phyloP scores from a whole-genome alignment of 2,113 vertebrate species.

The Cyphomyrus plagiostoma region DNA sequence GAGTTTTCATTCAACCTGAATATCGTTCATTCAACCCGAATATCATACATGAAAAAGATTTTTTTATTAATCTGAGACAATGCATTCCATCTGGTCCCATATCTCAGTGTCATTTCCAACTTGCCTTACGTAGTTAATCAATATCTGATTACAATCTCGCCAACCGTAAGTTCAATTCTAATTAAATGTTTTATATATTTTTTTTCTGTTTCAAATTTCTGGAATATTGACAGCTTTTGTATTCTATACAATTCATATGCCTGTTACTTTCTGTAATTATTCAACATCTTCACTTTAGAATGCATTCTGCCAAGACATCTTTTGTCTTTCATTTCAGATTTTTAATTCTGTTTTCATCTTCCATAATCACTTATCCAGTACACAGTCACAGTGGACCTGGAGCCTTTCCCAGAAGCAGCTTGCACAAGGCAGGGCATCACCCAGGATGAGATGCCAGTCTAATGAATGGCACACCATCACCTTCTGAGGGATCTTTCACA shows the following conservation, averaged over 20 bases:
- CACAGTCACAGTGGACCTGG: neutral
- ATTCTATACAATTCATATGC: neutral
- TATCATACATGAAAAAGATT: neutral
- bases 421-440: neutral
- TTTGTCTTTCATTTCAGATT: neutral
- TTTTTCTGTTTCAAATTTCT: neutral
- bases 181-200: neutral
- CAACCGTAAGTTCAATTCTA: neutral
- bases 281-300: neutral
- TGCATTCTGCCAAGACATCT: neutral
- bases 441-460: neutral
- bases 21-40: neutral
- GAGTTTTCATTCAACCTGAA: neutral
- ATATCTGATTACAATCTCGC: neutral
- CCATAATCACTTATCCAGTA: neutral
- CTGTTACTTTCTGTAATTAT: neutral
- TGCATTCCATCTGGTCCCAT: neutral
- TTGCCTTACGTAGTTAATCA: neutral
- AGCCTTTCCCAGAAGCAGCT: neutral
- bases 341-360: neutral
- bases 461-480: neutral
- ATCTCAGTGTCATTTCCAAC: neutral
- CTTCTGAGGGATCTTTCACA: neutral
- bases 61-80: neutral
- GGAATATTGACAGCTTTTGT: neutral